These are phyloP conservation scores for Ischnura elegans DNA, from an alignment of 2,888 invertebrate species.

Conservation along the genomic window DNA sequence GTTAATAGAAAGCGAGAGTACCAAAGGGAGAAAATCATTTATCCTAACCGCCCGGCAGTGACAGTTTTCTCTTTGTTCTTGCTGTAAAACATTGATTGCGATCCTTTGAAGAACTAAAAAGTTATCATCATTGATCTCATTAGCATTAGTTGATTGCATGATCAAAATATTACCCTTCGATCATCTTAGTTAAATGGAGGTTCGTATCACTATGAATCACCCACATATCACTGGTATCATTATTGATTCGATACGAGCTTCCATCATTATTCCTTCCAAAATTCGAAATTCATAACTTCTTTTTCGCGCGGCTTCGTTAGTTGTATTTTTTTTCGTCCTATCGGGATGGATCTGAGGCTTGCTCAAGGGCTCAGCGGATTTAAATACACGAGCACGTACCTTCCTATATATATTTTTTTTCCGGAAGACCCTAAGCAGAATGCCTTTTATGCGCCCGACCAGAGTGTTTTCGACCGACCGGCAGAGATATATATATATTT, in stretches of 20 bases:
- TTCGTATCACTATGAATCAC: no score
- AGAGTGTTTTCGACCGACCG: not conserved
- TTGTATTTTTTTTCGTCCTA: not conserved
- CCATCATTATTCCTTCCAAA: not conserved
- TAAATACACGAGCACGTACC: not conserved
- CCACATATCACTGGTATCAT: not conserved
- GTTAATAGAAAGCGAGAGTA: no score
- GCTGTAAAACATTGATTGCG: no score
- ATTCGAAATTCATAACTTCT: not conserved
- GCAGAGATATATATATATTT: no score
- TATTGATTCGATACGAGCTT: not conserved
- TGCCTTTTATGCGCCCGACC: not conserved
- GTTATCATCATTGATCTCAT: no score
- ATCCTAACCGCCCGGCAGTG: no score
- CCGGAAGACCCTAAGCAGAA: not conserved
- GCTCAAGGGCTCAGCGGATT: conserved; percentile 3
- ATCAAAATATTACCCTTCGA: no score
- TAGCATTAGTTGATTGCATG: no score
- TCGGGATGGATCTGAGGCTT: not conserved
- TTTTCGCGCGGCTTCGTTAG: not conserved
- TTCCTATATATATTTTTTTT: not conserved
- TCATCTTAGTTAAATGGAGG: no score
- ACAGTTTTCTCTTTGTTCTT: no score
- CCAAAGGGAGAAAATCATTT: no score
- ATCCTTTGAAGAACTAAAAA: no score